phyloP scores from a whole-genome alignment of 2,888 invertebrate species.

The Capitulum mitella region DNA sequence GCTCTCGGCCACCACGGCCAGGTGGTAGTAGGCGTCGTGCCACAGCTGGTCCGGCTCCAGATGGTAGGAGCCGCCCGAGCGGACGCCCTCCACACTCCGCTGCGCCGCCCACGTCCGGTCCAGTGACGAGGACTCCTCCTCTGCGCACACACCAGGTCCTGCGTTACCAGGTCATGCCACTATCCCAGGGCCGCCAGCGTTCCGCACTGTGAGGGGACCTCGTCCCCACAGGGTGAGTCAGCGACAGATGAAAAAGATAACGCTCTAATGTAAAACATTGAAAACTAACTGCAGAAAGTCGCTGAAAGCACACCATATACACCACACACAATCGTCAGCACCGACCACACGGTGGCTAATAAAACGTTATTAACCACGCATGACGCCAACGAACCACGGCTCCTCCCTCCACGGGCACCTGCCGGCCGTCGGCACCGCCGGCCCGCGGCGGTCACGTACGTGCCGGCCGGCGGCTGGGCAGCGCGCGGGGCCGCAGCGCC shows the following conservation, averaged over 20 bases:
- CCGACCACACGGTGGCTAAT: too few species aligned
- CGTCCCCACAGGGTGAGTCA: neutral
- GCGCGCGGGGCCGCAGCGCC: constrained; percentile 43
- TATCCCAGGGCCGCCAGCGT: neutral
- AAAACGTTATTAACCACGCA: too few species aligned
- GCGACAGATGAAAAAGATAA: neutral
- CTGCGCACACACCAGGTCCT: constrained; percentile 25
- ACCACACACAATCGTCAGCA: too few species aligned
- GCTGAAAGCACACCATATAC: too few species aligned
- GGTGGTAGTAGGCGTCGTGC: constrained; percentile 48
- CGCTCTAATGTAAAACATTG: neutral
- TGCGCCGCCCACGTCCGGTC: constrained; percentile 39
- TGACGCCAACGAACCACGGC: neutral
- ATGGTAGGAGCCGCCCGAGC: constrained; percentile 41
- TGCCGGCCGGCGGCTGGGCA: constrained; percentile 40
- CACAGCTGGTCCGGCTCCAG: constrained; percentile 45
- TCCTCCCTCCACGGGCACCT: neutral
- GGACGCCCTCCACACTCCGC: constrained; percentile 39
- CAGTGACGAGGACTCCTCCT: constrained; percentile 29
- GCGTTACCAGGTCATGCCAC: neutral
- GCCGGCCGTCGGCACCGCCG: too few species aligned
- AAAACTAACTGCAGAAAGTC: too few species aligned
- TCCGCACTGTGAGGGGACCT: too few species aligned
- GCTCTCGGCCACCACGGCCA: constrained; percentile 46
- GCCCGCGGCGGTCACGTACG: neutral